These are phyloP conservation scores for Andricus grossulariae DNA, from an alignment of 1,140 invertebrate genomes.

Conservation along the genomic window DNA sequence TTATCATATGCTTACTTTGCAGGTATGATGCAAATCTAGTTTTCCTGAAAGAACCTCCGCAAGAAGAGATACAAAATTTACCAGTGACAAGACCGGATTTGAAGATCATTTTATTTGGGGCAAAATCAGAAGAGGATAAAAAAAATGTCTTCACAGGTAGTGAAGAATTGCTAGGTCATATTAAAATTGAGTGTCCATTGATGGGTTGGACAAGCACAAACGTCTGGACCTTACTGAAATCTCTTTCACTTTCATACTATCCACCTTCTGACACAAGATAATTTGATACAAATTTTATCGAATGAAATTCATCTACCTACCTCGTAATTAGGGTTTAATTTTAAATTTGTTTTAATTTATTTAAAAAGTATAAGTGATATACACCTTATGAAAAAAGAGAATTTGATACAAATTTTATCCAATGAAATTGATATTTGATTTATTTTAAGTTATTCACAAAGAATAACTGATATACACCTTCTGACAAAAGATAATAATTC, in stretches of 20 bases:
- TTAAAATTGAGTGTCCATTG: slow-evolving; percentile 53
- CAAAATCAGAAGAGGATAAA: slow-evolving; percentile 35
- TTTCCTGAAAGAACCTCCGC: slow-evolving; percentile 30
- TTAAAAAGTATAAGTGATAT: no score
- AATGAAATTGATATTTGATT: no score
- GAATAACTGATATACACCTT: no score
- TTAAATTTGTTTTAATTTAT: neutral
- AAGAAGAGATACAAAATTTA: slow-evolving; percentile 42
- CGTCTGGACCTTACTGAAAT: slow-evolving; percentile 45
- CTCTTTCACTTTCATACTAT: slow-evolving; percentile 45
- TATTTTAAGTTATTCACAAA: no score
- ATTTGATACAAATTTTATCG: slow-evolving; percentile 5
- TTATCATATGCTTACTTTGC: neutral
- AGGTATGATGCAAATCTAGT: slow-evolving; percentile 55
- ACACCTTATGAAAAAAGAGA: no score
- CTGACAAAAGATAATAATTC: no score
- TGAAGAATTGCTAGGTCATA: neutral
- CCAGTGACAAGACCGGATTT: slow-evolving; percentile 45
- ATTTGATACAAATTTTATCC: no score
- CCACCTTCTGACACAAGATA: slow-evolving; percentile 34
- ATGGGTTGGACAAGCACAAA: slow-evolving; percentile 50
- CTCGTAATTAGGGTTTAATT: neutral
- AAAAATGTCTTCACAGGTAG: neutral
- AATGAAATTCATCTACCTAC: slow-evolving; percentile 31
- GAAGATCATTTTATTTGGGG: slow-evolving; percentile 54